Evolutionary conservation across 2,888 invertebrate genomes (phyloP).

Genomic region (Cynaeus angustus): DNA sequence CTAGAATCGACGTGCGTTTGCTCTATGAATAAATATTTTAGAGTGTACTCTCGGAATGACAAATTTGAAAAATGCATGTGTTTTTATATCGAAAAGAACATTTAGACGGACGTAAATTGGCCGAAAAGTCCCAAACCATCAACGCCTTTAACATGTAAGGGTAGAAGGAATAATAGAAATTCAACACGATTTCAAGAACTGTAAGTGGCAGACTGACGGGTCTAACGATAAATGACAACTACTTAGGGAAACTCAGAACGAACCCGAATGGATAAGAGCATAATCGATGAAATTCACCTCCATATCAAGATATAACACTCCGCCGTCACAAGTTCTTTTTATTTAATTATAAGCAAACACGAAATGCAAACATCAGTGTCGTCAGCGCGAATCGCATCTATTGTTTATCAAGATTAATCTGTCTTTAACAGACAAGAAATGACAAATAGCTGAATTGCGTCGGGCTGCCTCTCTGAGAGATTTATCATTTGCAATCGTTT

Average conservation of each 20-base stretch:
- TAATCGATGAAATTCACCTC: slow-evolving; percentile 43
- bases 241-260: slow-evolving; percentile 44
- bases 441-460: slow-evolving; percentile 57
- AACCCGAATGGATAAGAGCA: slow-evolving; percentile 37
- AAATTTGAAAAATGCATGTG: slow-evolving; percentile 16
- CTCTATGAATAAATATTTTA: neutral
- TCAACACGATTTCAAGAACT: slow-evolving; percentile 58
- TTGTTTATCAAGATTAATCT: slow-evolving; percentile 62
- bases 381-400: slow-evolving; percentile 44
- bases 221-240: slow-evolving; percentile 49
- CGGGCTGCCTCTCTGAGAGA: slow-evolving; percentile 50
- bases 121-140: slow-evolving; percentile 37
- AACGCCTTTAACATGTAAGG: slow-evolving; percentile 50
- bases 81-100: slow-evolving; percentile 32
- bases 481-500: slow-evolving; percentile 56
- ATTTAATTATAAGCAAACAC: slow-evolving; percentile 46
- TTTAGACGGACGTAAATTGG: slow-evolving; percentile 30
- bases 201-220: slow-evolving; percentile 56
- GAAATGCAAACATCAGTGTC: slow-evolving; percentile 40
- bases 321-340: slow-evolving; percentile 12
- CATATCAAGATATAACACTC: slow-evolving; percentile 22
- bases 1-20: neutral
- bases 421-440: slow-evolving; percentile 62
- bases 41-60: neutral
- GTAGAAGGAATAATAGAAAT: slow-evolving; percentile 56